Evolutionary conservation across 1,140 invertebrate genomes (phyloP), one percentile per base, ranked within the genome.

Genomic region (Meteorus sp.): DNA sequence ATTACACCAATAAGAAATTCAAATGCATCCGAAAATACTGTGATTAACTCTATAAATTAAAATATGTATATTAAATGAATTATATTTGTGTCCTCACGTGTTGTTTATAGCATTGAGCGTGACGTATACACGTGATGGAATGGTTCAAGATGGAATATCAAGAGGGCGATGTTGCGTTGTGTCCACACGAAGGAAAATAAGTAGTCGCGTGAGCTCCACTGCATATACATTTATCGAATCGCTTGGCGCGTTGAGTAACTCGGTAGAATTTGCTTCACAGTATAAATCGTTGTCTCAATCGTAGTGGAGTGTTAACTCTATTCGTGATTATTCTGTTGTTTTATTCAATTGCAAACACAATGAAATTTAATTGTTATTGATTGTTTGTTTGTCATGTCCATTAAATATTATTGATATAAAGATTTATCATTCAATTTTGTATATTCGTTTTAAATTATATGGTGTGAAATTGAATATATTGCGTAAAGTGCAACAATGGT

Each of bases 401-500:
- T n/a, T n/a, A n/a, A n/a, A 29, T 4, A 29, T 4, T 29, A 29
- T 29, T 29, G 27, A 29, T 29, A 29, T 9, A 9, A 29, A 29
- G 27, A 29, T 4, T 29, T 4, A 29, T 29, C 4, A n/a, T n/a
- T n/a, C n/a, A n/a, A n/a, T n/a, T 53, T 11, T 37, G 20, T 52
- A 19, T 52, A 11, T 9, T 39, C 25, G 5, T 6, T 39, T 52
- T 20, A 23, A 17, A 20, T n/a, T 37, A 25, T 50, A 22, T n/a
- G n/a, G n/a, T 33, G 29, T 23, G 15, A 19, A 29, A 11, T 31
- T 29, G 39, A 51, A 23, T 55, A 41, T 27, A 29, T 44, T 2
- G 3, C 22, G 20, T 3, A 20, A 9, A 22, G 15, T 9, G 22
- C 22, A 63, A 73, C 54, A 19, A 80, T 80, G 78, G 76, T 80